phyloP scores from a whole-genome alignment of 2,113 vertebrate genomes.

The Nibea coibor region DNA sequence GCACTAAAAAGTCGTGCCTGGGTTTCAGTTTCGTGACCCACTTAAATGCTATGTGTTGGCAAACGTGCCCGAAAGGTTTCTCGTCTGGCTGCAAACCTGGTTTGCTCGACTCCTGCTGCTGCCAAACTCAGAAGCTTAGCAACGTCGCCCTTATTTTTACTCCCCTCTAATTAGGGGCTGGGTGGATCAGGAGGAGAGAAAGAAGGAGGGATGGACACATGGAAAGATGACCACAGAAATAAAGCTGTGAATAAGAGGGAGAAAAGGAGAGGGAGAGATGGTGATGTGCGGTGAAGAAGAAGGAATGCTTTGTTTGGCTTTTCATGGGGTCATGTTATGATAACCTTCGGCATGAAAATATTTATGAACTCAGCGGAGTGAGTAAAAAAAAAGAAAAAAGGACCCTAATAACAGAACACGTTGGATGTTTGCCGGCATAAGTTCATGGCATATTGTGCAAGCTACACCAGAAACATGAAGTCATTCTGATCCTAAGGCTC shows the following conservation, averaged over 20 bases:
- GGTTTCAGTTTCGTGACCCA: constrained; percentile 81
- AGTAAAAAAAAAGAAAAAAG: constrained; percentile 15
- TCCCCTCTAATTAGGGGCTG: constrained; percentile 66
- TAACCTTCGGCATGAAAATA: constrained; percentile 80
- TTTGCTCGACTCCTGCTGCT: constrained; percentile 34
- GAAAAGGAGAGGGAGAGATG: constrained; percentile 1
- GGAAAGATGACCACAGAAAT: constrained; percentile 16
- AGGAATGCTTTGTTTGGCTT: constrained; percentile 75
- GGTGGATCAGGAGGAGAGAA: constrained; percentile 26
- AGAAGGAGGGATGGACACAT: constrained; percentile 11
- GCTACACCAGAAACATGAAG: constrained; percentile 53
- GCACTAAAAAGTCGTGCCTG: constrained; percentile 52
- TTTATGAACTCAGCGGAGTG: constrained; percentile 70
- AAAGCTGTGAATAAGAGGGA: constrained; percentile 19
- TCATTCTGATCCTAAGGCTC: constrained; percentile 45
- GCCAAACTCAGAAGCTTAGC: constrained; percentile 64
- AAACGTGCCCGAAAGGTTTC: constrained; percentile 64
- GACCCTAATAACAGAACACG: constrained; percentile 59
- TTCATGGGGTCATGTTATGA: constrained; percentile 76
- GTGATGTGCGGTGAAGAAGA: constrained; percentile 49
- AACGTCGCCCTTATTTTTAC: constrained; percentile 68
- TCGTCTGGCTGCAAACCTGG: constrained; percentile 51
- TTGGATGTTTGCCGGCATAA: constrained; percentile 57
- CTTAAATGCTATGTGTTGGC: constrained; percentile 68
- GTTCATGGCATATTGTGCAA: constrained; percentile 62